phyloP scores from a whole-genome alignment of 1,140 invertebrate species.

The Heliothis subflexa region DNA sequence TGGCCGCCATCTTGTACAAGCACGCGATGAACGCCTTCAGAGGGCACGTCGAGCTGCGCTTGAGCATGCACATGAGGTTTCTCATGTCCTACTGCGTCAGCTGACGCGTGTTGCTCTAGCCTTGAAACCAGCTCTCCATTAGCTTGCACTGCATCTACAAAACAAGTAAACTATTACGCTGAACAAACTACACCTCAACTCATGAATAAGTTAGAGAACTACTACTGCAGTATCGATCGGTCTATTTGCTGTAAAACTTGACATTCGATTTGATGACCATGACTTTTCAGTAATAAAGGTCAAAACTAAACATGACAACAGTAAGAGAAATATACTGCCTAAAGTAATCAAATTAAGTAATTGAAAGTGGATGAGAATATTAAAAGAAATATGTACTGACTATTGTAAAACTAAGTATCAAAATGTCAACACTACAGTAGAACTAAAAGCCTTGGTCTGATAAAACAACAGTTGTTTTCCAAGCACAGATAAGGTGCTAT shows the following conservation, averaged over 20 bases:
- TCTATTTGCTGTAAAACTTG: no score
- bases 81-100: constrained; percentile 69
- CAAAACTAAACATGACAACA: no score
- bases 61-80: constrained; percentile 75
- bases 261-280: no score
- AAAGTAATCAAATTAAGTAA: no score
- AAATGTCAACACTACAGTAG: not conserved
- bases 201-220: no score
- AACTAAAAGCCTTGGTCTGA: not conserved
- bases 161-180: not conserved
- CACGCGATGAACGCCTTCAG: constrained; percentile 77
- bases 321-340: no score
- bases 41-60: constrained; percentile 82
- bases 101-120: constrained; percentile 81
- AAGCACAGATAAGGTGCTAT: constrained; percentile 9
- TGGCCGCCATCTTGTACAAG: constrained; percentile 70
- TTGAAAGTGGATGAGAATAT: no score
- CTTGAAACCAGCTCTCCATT: constrained; percentile 84
- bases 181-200: no score
- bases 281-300: no score
- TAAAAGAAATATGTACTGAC: no score
- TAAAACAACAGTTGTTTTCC: not conserved
- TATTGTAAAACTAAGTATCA: not conserved
- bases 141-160: constrained; percentile 78
- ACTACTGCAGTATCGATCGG: no score